A percentile compares a stretch with the other conserved stretches of the same genome.
phyloP scores from a whole-genome alignment of 1,140 invertebrate genomes.

The Onthophagus taurus region DNA sequence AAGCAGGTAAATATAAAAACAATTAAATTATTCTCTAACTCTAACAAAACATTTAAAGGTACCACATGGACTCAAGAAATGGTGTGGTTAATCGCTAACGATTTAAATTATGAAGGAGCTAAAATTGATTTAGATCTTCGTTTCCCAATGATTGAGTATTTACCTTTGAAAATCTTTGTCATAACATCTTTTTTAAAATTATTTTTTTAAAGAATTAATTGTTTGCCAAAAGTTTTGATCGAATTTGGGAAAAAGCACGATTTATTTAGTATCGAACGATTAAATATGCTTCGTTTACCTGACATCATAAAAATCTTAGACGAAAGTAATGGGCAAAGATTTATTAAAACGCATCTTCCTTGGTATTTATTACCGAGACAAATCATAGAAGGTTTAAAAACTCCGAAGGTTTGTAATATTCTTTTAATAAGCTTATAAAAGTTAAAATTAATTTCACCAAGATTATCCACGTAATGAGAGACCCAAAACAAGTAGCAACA shows the following conservation, averaged over 20 bases:
- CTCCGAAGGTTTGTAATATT: constrained; percentile 35
- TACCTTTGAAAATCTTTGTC: no score
- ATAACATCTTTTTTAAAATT: no score
- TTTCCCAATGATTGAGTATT: constrained; percentile 68
- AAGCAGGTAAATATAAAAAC: constrained; percentile 70
- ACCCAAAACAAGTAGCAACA: constrained; percentile 78
- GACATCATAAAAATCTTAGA: no score
- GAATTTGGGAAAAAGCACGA: no score
- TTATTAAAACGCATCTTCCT: constrained; percentile 66
- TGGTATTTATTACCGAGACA: constrained; percentile 52
- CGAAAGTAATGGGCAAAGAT: constrained; percentile 41
- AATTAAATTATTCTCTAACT: no score
- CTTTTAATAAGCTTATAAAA: constrained; percentile 59
- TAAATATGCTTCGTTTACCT: no score
- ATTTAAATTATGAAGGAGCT: constrained; percentile 58
- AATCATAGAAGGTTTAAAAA: constrained; percentile 41
- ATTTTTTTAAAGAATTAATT: no score
- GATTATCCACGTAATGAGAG: constrained; percentile 68
- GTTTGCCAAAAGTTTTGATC: no score
- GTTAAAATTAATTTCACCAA: constrained; percentile 64
- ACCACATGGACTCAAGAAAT: constrained; percentile 79
- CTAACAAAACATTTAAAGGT: no score
- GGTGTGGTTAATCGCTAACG: constrained; percentile 64
- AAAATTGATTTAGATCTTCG: constrained; percentile 46
- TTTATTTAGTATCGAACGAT: no score